phyloP scores from a whole-genome alignment of 92 coral and sea anemone species.

The Porites lobata region DNA sequence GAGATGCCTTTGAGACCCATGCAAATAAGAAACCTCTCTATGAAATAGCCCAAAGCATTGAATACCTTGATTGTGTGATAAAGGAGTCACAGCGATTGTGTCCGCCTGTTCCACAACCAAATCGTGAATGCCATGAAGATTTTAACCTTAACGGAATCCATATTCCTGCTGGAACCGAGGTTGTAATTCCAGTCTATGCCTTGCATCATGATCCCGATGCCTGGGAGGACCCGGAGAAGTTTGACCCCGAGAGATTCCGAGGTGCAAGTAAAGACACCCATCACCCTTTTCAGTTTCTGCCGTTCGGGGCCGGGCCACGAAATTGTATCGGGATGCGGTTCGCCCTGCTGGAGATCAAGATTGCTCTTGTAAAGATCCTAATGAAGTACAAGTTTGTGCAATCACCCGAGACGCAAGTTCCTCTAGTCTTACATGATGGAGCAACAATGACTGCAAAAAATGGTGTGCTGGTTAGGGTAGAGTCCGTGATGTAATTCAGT shows the following conservation, averaged over 20 bases:
- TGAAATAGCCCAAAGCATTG: conserved; percentile 71
- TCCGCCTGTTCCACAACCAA: conserved; percentile 56
- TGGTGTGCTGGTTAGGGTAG: conserved; percentile 47
- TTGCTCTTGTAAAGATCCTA: conserved; percentile 66
- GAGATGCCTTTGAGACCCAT: conserved; percentile 33
- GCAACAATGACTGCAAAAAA: conserved; percentile 48
- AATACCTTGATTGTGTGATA: conserved; percentile 83
- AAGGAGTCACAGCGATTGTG: conserved; percentile 71
- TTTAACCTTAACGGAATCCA: conserved; percentile 66
- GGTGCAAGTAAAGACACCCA: conserved; percentile 70
- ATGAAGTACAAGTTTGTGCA: conserved; percentile 67
- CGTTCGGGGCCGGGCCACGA: conserved; percentile 80
- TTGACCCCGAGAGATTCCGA: conserved; percentile 86
- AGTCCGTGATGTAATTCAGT: neutral
- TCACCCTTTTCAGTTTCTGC: conserved; percentile 75
- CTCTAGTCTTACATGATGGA: conserved; percentile 51
- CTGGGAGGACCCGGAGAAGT: conserved; percentile 78
- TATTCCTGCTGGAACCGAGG: conserved; percentile 68
- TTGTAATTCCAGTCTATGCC: conserved; percentile 61
- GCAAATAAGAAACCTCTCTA: conserved; percentile 48
- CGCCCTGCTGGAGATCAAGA: conserved; percentile 71
- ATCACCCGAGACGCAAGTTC: conserved; percentile 79
- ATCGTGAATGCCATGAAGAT: conserved; percentile 57
- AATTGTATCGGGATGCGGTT: conserved; percentile 76
- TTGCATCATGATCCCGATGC: conserved; percentile 77